Conservation (phyloP, 1,140 invertebrate genomes). For the Matsumurasca onukii region DNA sequence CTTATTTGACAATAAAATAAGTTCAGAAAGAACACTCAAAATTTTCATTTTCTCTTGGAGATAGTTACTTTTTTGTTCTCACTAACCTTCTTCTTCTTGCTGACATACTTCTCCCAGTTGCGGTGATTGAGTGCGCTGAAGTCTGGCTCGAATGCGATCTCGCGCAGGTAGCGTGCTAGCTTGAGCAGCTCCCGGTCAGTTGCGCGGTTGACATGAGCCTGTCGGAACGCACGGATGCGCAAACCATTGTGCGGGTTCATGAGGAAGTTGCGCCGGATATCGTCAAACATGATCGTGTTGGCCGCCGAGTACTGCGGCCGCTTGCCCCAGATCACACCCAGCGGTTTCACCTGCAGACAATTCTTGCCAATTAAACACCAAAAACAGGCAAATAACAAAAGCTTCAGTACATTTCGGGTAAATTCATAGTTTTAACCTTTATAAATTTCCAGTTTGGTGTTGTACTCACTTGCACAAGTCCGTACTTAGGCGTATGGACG, state of each 20-base stretch:
- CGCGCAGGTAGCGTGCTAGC: constrained; percentile 80
- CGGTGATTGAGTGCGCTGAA: constrained; percentile 84
- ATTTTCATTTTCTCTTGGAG: neutral
- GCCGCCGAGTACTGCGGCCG: constrained; percentile 82
- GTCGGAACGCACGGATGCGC: constrained; percentile 84
- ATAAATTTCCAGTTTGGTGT: too few species aligned
- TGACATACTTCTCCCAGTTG: constrained; percentile 84
- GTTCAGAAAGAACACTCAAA: too few species aligned
- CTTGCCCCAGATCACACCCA: constrained; percentile 97
- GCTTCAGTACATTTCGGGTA: too few species aligned
- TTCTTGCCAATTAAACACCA: too few species aligned
- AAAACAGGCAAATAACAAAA: too few species aligned
- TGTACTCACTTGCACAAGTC: constrained; percentile 83
- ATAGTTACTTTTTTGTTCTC: constrained; percentile 12
- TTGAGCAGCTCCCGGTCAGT: constrained; percentile 84
- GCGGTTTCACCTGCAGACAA: constrained; percentile 81
- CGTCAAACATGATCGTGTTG: constrained; percentile 99
- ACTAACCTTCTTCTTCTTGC: constrained; percentile 34
- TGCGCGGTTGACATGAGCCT: constrained; percentile 84
- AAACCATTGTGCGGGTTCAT: constrained; percentile 97
- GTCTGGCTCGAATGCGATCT: constrained; percentile 82
- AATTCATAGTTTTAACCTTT: too few species aligned
- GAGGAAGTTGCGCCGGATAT: constrained; percentile 94
- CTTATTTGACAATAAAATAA: too few species aligned
- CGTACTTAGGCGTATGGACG: constrained; percentile 85